A percentile compares a stretch with the other conserved stretches of the same genome.
Evolutionary conservation across 2,797 vertebrate species (phyloP).

Genomic region (Argentina silus): DNA sequence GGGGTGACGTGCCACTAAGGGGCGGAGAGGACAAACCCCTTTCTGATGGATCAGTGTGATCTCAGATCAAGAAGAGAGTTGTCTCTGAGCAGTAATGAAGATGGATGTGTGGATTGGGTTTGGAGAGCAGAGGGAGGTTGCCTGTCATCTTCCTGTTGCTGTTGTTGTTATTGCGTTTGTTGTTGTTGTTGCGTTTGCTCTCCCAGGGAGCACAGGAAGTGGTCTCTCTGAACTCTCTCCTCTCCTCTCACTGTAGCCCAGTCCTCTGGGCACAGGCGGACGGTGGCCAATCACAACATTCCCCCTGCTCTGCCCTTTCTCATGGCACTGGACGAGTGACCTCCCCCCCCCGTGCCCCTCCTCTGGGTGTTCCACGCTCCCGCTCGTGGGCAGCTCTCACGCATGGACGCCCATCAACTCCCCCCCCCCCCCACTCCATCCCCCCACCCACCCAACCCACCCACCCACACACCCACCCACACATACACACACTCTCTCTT

Average conservation of each 20-base stretch:
- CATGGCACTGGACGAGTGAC: constrained; percentile 37
- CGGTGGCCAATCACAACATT: constrained; percentile 84
- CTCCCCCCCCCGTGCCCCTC: constrained; percentile 81
- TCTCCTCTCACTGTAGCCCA: constrained; percentile 11
- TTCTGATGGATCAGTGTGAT: constrained; percentile 55
- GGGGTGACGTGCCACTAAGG: constrained; percentile 29
- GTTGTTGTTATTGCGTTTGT: background rate
- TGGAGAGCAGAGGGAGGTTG: constrained; percentile 12
- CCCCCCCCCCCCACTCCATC: constrained; percentile 8
- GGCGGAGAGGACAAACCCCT: constrained; percentile 20
- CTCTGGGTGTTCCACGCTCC: constrained; percentile 83
- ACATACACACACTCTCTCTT: constrained; percentile 25
- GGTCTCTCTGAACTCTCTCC: constrained; percentile 58
- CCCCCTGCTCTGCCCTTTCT: constrained; percentile 67
- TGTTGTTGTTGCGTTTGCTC: background rate
- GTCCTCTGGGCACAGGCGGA: constrained; percentile 42
- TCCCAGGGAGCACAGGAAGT: constrained; percentile 81
- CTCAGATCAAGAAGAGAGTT: constrained; percentile 78
- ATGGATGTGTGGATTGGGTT: constrained; percentile 82
- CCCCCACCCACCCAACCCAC: constrained; percentile 28
- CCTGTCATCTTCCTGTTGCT: background rate
- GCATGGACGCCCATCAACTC: constrained; percentile 81
- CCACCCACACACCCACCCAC: constrained; percentile 18
- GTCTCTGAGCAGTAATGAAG: constrained; percentile 80
- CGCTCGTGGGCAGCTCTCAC: constrained; percentile 86